Base-by-base conservation (phyloP, 1,140 invertebrate genomes). In the Tetraneura akinire region DNA sequence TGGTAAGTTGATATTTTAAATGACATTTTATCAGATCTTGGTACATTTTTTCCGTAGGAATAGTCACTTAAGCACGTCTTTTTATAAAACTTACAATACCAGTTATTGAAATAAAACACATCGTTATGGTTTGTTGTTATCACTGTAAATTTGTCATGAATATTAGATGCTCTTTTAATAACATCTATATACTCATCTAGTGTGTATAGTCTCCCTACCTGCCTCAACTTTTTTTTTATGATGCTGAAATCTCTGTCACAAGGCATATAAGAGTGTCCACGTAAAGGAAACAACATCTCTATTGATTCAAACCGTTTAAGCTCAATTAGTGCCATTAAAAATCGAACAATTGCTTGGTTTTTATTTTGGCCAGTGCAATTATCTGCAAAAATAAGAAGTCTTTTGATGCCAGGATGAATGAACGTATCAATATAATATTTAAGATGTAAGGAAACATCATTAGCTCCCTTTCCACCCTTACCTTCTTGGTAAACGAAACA, bases 181-280 rank as follows among this genome's bases (percentile, higher is more conserved):
- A 18, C 16, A 32, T 26, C 26, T 29, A 62, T 32, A 5, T 18
- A 26, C 29, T 62, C 60, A 62, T 29, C 13, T 81, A 57, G 26
- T 64, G 8, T 49, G 18, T 45, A 45, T 76, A 62, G 23, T 29
- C 60, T 26, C 23, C 21, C n/a, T 21, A 55, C 51, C 14, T 6
- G 14, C 51, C n/a, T 55, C n/a, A 23, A 55, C 32, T n/a, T 60
- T 74, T 78, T 82, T 51, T 83, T 83, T 23, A 84, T 80, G 26
- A 83, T 62, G 21, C 80, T 81, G 76, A 84, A 84, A 80, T 82
- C 82, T 23, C 83, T 70, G 76, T 84, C 83, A 55, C 83, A 84
- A 8, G 84, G 83, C 4, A 84, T 80, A 74, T 82, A 84, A 42
- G 81, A 81, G 55, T 84, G 83, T 49, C 84, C 84, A 47, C 81